Evolutionary conservation across 2,113 vertebrate species (phyloP).

Genomic region (Scopus umbretta): DNA sequence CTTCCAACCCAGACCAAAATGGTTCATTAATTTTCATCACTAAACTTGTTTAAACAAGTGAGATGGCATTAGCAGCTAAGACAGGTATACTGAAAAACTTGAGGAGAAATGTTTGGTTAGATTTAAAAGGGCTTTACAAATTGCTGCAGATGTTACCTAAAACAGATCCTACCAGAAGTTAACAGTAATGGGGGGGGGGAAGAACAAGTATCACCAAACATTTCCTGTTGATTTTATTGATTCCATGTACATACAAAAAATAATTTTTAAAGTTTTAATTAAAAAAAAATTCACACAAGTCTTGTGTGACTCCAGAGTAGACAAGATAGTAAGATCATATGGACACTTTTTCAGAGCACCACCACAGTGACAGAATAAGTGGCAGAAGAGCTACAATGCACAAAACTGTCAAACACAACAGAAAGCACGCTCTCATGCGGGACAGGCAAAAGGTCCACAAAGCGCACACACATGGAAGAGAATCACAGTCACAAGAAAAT

Average conservation of each 20-base stretch:
- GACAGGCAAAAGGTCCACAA: background rate
- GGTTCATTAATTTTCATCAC: conserved; percentile 36
- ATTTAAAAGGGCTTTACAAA: background rate
- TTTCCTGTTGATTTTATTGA: background rate
- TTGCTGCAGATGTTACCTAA: background rate
- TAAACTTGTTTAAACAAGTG: conserved; percentile 44
- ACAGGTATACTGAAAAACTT: background rate
- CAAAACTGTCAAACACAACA: background rate
- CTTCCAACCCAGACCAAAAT: background rate
- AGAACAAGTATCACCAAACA: background rate
- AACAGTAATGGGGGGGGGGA: background rate
- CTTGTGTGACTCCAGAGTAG: background rate
- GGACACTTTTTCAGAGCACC: background rate
- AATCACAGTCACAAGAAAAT: background rate
- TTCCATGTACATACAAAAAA: background rate
- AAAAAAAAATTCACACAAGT: background rate
- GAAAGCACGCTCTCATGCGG: rapidly evolving
- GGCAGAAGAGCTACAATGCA: background rate
- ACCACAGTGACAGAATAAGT: background rate
- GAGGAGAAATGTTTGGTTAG: background rate
- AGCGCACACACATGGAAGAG: background rate
- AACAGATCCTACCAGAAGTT: background rate
- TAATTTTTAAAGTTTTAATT: rapidly evolving
- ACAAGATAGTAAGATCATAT: background rate
- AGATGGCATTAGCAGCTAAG: background rate